Evolutionary conservation across 2,888 invertebrate genomes (phyloP), one percentile per base, ranked within the genome.

Genomic region (Trachelus iudaicus): DNA sequence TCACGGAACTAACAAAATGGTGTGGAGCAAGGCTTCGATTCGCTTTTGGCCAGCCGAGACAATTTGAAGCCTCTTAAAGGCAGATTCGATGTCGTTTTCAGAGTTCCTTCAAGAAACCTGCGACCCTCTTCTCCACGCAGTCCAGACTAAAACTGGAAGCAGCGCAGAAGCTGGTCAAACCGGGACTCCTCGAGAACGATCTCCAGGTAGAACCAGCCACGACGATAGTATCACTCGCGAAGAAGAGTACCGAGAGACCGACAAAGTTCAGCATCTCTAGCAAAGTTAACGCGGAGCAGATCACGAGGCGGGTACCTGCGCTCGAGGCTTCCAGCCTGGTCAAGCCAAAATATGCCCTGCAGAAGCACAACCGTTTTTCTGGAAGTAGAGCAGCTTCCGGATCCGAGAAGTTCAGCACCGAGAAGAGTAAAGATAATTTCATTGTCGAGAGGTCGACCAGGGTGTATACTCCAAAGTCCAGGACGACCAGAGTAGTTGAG

Each of bases 71-170:
- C 34, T 71, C 23, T 71, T 71, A 71, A 71, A 71, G 34, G 71
- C 71, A 6, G 34, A 31, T 71, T 34, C 71, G 71, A 13, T 33
- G 1, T 71, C 31, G 30, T 71, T 91, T 91, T 88, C 90, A 91
- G 91, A 89, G 86, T 75, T 83, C 78, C 82, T 87, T 86, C 83
- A 90, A 88, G 83, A 85, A 87, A 82, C 81, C 89, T 12, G 81
- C 85, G 74, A 76, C 85, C 30, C 82, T 88, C 73, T 89, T 89
- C 82, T 85, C 89, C 75, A 84, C 89, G 79, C 86, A 89, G 73
- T 90, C 90, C 30, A 87, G 85, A 84, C 85, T 87, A 84, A 91
- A 91, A 84, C 78, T 91, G 86, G 90, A 91, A 71, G 86, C 87
- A 74, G 89, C 89, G 56, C 85, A 86, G 77, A 90, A 88, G 82